Evolutionary conservation across 2,113 vertebrate species (phyloP).

Genomic region (Tachysurus fulvidraco): DNA sequence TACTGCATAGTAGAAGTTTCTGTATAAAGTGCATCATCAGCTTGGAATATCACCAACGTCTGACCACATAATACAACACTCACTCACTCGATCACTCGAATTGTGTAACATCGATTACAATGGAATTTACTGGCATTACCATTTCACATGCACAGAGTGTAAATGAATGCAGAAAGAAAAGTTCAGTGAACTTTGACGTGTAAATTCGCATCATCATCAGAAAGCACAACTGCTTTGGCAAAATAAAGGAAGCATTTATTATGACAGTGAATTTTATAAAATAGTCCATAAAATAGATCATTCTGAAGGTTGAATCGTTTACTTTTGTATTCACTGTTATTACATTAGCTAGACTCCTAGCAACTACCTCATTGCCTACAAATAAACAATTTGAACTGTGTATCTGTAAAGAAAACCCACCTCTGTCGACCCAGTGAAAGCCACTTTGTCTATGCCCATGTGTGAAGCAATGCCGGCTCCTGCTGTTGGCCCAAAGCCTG

Average conservation of each 20-base stretch:
- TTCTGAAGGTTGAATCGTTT: neutral
- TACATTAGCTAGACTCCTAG: neutral
- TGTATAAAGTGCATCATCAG: slow-evolving; percentile 60
- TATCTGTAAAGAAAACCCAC: slow-evolving; percentile 67
- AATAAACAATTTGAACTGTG: neutral
- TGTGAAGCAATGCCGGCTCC: slow-evolving; percentile 94
- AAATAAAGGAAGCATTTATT: neutral
- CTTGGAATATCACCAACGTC: slow-evolving; percentile 36
- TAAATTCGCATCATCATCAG: neutral
- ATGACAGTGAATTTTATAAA: neutral
- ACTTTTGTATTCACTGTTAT: neutral
- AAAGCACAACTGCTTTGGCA: neutral
- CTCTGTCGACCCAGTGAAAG: slow-evolving; percentile 97
- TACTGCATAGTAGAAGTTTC: slow-evolving; percentile 59
- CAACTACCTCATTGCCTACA: neutral
- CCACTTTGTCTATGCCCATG: slow-evolving; percentile 96
- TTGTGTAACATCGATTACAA: neutral
- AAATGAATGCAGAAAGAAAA: neutral
- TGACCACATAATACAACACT: slow-evolving; percentile 34
- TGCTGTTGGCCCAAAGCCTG: slow-evolving; percentile 92
- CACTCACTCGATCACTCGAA: slow-evolving; percentile 50
- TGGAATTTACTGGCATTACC: neutral
- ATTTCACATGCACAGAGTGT: neutral
- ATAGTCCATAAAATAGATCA: neutral
- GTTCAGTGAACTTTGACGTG: neutral